A percentile compares a stretch with the other conserved stretches of the same genome.
phyloP scores from a whole-genome alignment of 2,113 vertebrate genomes.

The Cynoglossus semilaevis region DNA sequence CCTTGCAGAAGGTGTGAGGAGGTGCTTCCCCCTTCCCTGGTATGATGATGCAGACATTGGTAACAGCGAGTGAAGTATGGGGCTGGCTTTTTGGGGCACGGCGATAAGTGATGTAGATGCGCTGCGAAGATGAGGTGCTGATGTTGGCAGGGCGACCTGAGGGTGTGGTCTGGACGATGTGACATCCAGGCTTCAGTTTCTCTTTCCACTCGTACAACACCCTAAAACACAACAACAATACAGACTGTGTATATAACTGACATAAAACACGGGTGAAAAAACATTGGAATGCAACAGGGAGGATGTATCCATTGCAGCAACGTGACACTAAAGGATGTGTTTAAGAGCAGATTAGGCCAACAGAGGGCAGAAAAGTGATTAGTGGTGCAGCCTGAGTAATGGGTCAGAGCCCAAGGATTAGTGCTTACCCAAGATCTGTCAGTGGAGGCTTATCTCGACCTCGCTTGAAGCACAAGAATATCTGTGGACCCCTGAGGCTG shows the following conservation, averaged over 20 bases:
- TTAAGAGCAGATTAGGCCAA: slow-evolving; percentile 52
- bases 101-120: slow-evolving; percentile 93
- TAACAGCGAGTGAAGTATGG: slow-evolving; percentile 90
- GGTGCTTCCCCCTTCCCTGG: slow-evolving; percentile 94
- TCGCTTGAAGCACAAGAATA: slow-evolving; percentile 93
- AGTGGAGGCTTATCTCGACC: slow-evolving; percentile 96
- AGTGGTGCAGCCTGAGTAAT: slow-evolving; percentile 49
- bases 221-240: slow-evolving; percentile 60
- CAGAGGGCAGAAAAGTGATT: slow-evolving; percentile 48
- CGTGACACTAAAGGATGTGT: slow-evolving; percentile 26
- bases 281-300: no score
- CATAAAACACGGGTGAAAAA: no score
- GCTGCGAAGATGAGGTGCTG: slow-evolving; percentile 89
- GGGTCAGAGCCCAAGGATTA: slow-evolving; percentile 60
- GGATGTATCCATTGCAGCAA: slow-evolving; percentile 23
- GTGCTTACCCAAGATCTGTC: slow-evolving; percentile 94
- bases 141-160: slow-evolving; percentile 92
- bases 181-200: slow-evolving; percentile 92
- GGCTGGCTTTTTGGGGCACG: slow-evolving; percentile 88
- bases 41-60: slow-evolving; percentile 94
- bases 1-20: slow-evolving; percentile 97
- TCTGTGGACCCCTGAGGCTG: slow-evolving; percentile 92
- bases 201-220: slow-evolving; percentile 97
- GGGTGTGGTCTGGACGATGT: slow-evolving; percentile 92
- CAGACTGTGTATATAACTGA: no score